phyloP scores from a whole-genome alignment of 2,113 vertebrate genomes.

The Notothenia rossii region DNA sequence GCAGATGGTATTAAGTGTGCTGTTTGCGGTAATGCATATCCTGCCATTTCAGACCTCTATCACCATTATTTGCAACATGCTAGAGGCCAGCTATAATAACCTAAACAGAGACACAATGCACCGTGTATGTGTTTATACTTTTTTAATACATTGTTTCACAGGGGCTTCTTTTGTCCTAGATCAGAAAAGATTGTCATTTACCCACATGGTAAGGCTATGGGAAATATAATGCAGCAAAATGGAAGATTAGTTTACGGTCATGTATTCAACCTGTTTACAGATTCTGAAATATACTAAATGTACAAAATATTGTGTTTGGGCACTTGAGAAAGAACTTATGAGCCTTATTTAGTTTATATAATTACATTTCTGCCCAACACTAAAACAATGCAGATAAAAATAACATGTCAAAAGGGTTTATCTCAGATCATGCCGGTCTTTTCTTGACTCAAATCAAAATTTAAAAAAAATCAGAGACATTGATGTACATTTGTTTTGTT shows the following conservation, averaged over 20 bases:
- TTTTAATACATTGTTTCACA: not conserved
- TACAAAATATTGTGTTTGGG: conserved; percentile 3
- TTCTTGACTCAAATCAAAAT: not conserved
- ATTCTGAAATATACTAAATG: not conserved
- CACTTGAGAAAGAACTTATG: not conserved
- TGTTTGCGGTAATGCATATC: conserved; percentile 75
- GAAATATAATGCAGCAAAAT: not conserved
- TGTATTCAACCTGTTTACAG: not conserved
- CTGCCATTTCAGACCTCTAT: conserved; percentile 78
- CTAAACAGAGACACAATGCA: not conserved
- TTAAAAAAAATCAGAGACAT: conserved; percentile 1
- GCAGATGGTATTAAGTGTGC: conserved; percentile 69
- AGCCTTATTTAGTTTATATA: not conserved
- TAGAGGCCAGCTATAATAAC: conserved; percentile 77
- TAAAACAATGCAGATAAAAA: not conserved
- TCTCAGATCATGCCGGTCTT: not conserved
- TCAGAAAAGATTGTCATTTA: not conserved
- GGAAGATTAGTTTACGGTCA: not conserved
- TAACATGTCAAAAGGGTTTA: not conserved
- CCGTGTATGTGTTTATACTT: not conserved
- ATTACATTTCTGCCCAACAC: not conserved
- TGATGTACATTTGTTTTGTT: not conserved
- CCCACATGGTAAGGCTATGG: not conserved
- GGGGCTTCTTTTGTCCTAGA: not conserved
- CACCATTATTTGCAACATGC: conserved; percentile 85